A percentile compares a stretch with the other conserved stretches of the same genome.
These are phyloP conservation scores for Rhabdornis inornatus DNA, from an alignment of 2,113 vertebrate genomes.

Conservation along the genomic window DNA sequence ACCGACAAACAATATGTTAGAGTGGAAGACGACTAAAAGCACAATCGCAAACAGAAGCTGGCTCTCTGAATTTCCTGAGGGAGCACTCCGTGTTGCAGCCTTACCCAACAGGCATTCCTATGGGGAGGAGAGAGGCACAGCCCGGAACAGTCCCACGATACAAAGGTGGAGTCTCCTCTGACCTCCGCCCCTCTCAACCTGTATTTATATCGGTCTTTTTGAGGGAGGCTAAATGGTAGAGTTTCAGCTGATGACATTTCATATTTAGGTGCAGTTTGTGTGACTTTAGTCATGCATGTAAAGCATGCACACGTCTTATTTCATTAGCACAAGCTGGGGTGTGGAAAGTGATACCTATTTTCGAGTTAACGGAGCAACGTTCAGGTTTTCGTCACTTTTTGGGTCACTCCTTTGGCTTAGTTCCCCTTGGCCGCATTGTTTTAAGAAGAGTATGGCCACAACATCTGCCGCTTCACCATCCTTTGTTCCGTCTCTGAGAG, in stretches of 20 bases:
- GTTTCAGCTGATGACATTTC: neutral
- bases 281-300: neutral
- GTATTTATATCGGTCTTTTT: rapidly evolving
- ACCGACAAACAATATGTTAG: neutral
- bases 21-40: neutral
- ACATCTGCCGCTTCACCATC: neutral
- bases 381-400: too few relatives aligned
- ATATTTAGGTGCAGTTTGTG: neutral
- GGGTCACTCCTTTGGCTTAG: too few relatives aligned
- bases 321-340: rapidly evolving
- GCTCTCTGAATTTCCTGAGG: neutral
- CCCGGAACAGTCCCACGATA: neutral
- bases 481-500: too few relatives aligned
- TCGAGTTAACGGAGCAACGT: neutral
- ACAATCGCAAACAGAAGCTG: neutral
- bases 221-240: neutral
- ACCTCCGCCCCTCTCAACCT: neutral
- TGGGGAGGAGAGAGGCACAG: neutral
- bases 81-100: neutral
- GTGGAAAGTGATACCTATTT: rapidly evolving
- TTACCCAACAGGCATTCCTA: neutral
- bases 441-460: neutral
- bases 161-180: neutral
- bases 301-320: neutral
- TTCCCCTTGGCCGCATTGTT: neutral